Percentiles rank a stretch among this genome's conserved stretches.
Evolutionary conservation across 2,113 vertebrate species (phyloP).

Genomic region (Psilopogon haemacephalus): DNA sequence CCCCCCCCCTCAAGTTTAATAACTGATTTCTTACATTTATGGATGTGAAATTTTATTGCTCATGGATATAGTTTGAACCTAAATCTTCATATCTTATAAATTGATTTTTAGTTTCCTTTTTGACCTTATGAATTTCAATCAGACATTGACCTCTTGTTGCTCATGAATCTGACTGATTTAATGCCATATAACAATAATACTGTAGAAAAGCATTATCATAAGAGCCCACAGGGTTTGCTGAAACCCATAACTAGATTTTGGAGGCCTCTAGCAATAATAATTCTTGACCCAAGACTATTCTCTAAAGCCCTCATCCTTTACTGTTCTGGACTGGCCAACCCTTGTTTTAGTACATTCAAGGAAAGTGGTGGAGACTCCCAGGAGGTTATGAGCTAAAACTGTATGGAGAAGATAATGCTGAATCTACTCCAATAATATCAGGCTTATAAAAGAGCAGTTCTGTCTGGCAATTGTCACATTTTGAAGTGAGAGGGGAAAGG

Average conservation of each 20-base stretch:
- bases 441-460: constrained; percentile 25
- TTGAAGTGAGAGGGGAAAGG: constrained; percentile 30
- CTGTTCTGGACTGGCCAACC: constrained; percentile 26
- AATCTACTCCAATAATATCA: not conserved
- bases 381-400: not conserved
- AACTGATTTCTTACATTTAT: constrained; percentile 87
- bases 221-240: constrained; percentile 77
- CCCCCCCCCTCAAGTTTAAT: constrained; percentile 80
- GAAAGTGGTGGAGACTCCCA: constrained; percentile 21
- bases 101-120: constrained; percentile 88
- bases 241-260: constrained; percentile 77
- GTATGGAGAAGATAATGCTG: constrained; percentile 22
- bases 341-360: not conserved
- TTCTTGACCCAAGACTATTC: constrained; percentile 74
- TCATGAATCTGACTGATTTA: constrained; percentile 87
- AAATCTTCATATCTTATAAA: constrained; percentile 89
- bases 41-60: constrained; percentile 85
- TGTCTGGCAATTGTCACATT: constrained; percentile 41
- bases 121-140: constrained; percentile 90
- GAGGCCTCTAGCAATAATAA: constrained; percentile 77
- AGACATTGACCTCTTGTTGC: constrained; percentile 83
- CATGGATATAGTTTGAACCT: constrained; percentile 84
- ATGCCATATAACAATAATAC: constrained; percentile 82
- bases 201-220: constrained; percentile 79
- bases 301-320: constrained; percentile 60